These are phyloP conservation scores for Lucilia cuprina DNA, from an alignment of 1,140 invertebrate genomes.

Conservation along the genomic window DNA sequence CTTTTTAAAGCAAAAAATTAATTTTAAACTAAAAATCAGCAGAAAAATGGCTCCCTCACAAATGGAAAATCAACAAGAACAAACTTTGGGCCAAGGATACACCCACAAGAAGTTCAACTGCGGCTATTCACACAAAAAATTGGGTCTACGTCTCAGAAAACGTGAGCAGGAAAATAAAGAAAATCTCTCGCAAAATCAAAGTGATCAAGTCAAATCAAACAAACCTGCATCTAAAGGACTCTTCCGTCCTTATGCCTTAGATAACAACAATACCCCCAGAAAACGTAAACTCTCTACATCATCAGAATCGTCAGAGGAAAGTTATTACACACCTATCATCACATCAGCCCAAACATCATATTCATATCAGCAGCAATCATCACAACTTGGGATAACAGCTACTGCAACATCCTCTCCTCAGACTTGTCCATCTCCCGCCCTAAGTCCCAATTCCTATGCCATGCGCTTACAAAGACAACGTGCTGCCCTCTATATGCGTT, in stretches of 20 bases:
- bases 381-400: background rate
- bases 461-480: constrained; percentile 28
- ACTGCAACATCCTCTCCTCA: background rate
- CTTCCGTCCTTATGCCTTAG: constrained; percentile 27
- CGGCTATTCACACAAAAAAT: constrained; percentile 33
- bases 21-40: background rate
- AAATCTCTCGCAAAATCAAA: background rate
- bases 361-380: background rate
- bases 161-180: background rate
- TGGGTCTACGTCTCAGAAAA: background rate
- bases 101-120: constrained; percentile 36
- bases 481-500: constrained; percentile 29
- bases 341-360: background rate
- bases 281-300: constrained; percentile 9
- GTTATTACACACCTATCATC: background rate
- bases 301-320: background rate
- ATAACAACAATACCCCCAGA: constrained; percentile 2
- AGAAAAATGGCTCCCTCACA: constrained; percentile 20
- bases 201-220: background rate
- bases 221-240: background rate
- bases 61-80: constrained; percentile 24
- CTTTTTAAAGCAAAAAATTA: background rate
- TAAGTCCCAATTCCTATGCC: background rate
- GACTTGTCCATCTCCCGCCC: background rate
- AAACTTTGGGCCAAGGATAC: constrained; percentile 30